Conservation (phyloP, 2,113 vertebrate species). For the Hippocampus mohnikei region DNA sequence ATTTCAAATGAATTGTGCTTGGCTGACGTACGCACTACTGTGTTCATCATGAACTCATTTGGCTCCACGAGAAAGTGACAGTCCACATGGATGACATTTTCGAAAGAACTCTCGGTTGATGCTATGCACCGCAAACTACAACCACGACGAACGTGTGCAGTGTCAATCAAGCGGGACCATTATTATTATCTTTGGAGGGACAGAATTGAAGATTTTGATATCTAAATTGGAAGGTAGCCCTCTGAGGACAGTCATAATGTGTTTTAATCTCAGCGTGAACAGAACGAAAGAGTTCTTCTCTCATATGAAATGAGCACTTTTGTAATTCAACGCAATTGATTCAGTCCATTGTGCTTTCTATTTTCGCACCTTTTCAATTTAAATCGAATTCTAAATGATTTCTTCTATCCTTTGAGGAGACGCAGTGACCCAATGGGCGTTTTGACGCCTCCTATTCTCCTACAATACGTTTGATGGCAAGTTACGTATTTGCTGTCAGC, state of each 20-base stretch:
- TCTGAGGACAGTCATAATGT: neutral
- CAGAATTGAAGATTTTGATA: neutral
- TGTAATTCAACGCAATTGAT: constrained; percentile 37
- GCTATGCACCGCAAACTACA: neutral
- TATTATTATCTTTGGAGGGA: neutral
- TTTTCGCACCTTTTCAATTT: constrained; percentile 8
- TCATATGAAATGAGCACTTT: constrained; percentile 11
- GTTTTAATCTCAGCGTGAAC: neutral
- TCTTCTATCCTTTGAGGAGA: neutral
- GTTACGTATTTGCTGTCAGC: constrained; percentile 28
- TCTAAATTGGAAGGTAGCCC: neutral
- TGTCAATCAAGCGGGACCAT: neutral
- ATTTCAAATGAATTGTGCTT: too few species aligned
- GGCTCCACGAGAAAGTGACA: too few species aligned
- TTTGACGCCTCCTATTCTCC: constrained; percentile 10
- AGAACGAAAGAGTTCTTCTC: neutral
- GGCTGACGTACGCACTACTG: too few species aligned
- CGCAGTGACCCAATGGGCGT: constrained; percentile 39
- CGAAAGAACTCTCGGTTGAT: neutral
- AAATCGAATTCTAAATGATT: neutral
- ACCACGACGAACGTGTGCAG: neutral
- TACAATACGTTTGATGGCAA: constrained; percentile 18
- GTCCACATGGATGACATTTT: neutral
- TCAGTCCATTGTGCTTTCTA: constrained; percentile 9
- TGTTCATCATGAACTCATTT: too few species aligned